Evolutionary conservation across 2,113 vertebrate genomes (phyloP), one percentile per base, ranked within the genome.

Genomic region (Anarrhichthys ocellatus): DNA sequence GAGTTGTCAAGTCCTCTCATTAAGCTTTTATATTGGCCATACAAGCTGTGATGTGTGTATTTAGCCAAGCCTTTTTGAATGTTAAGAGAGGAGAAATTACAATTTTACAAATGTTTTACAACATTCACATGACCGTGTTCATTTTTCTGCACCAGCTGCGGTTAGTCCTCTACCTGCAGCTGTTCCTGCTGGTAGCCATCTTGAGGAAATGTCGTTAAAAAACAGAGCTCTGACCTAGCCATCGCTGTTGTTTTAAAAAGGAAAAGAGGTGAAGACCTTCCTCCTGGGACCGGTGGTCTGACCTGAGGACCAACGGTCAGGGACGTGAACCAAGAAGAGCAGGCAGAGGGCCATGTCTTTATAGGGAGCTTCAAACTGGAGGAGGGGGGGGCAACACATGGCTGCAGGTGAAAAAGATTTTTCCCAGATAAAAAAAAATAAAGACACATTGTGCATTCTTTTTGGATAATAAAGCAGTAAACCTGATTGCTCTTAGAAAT

Each of bases 221-320:
- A 68, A 88, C 76, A 83, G 69, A 86, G 67, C 15, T 73, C 54
- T 90, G 90, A 91, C 88, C 87, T 61, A 9, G 87, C 61, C 84
- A 64, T 73, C 73, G 78, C 85, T 94, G 91, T 93, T 94, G 83
- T 93, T 94, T 92, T 89, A 89, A 88, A 34, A 40, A 91, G 81
- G 77, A 82, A 89, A 66, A 84, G 76, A 89, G 87, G 92, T 94
- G 87, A 90, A 73, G 88, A 92, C 89, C 71, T 80, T 65, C 42
- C 80, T 89, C 90, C 91, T 87, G 58, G 88, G 92, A 87, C 67
- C 48, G 27, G 67, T 68, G 83, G 74, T 75, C 84, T 93, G 89
- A 94, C 91, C 92, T 40, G 65, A 81, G 72, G 85, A 85, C 85
- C 85, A 84, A 71, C 81, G 46, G 87, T 89, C 82, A 82, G 80